Evolutionary conservation across 2,113 vertebrate species (phyloP), one percentile per base, ranked within the genome.

Genomic region (Leuciscus idus): DNA sequence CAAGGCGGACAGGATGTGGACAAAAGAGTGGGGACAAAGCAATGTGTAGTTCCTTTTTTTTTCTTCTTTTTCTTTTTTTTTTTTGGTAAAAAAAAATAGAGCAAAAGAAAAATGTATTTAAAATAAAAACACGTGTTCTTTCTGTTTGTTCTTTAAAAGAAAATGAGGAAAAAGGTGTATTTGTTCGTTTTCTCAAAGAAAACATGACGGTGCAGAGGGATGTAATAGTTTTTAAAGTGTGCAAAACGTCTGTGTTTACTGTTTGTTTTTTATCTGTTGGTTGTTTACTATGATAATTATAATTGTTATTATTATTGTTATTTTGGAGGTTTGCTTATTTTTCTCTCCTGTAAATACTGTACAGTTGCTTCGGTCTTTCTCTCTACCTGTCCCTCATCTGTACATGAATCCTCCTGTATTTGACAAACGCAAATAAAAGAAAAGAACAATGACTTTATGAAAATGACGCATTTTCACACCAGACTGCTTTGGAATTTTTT

Each of bases 301-400:
- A 85, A 48, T 89, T 85, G 12, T 85, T 64, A 81, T 87, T 26
- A 77, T 88, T 23, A 52, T 87, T 90, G 89, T 92, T 50, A 89
- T 92, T 90, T 90, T 86, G 75, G 81, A 90, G 87, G 66, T 94
- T 89, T 89, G 90, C 90, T 89, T 92, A 88, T 89, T 84, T 89
- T 72, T 93, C 91, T 88, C 28, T 88, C 89, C 55, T 94, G 94
- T 95, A 95, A 90, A 95, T 94, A 95, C 66, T 95, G 95, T 94
- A 95, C 92, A 95, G 93, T 85, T 93, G 85, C 92, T 93, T 91
- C 88, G 88, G 90, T 93, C 91, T 93, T 84, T 93, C 85, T 86
- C 89, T 88, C 91, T 91, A 55, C 86, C 89, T 86, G 87, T 93
- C 89, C 87, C 90, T 92, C 90, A 91, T 94, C 92, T 93, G 94